Evolutionary conservation across 2,113 vertebrate species (phyloP), one percentile per base, ranked within the genome.

Genomic region (Barnardius zonarius): DNA sequence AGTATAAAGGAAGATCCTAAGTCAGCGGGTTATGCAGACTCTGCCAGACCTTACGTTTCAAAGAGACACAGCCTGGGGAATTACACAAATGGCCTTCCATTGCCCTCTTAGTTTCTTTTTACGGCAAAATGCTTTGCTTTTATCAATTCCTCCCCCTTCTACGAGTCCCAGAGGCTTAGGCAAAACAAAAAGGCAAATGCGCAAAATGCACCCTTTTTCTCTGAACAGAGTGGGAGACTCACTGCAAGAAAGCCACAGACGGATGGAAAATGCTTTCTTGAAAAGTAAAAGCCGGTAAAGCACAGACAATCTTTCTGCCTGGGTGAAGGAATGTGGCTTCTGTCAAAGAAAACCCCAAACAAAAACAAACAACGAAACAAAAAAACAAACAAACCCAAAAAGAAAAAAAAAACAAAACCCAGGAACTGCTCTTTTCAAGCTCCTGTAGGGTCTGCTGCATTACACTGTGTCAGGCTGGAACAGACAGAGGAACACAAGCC

Each of bases 31-130:
- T 97, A 89, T 74, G 95, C 97, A 97, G 97, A 80, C 96, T 95
- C 95, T 73, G 70, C 97, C 97, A 98, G 97, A 93, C 97, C 96
- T 96, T 94, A 96, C n/a, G 96, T 97, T 98, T 98, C 98, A 98
- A 98, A 98, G 98, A 98, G 95, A 97, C 97, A 83, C 96, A 98
- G 98, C 98, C 98, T 97, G 97, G 97, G 98, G 98, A 98, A 97
- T 97, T 91, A 49, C 79, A 95, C 85, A 87, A 97, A 98, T 98
- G 97, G 98, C 97, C 98, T 98, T 97, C 97, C 96, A 94, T 95
- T 97, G 98, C 97, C 98, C 98, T 98, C 97, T 96, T 97, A 96
- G 94, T 95, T 93, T 96, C 97, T 97, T 98, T 98, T 98, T 96
- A 97, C 92, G 97, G 98, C 95, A 98, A 98, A 98, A 98, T 96